Evolutionary conservation across 2,113 vertebrate genomes (phyloP).

Genomic region (Dipodomys merriami): DNA sequence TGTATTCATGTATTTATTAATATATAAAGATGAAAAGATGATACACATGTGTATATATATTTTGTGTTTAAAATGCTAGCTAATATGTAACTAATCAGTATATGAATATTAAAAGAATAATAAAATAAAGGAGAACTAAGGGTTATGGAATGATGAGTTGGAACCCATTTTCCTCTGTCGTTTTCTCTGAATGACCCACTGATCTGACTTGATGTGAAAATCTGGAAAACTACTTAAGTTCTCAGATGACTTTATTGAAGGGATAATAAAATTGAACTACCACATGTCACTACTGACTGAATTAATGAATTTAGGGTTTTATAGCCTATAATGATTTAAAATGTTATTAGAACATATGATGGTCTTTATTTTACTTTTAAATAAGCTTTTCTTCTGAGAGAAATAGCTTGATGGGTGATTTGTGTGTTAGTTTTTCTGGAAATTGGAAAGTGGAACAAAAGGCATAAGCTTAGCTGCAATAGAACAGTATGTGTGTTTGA

Average conservation of each 20-base stretch:
- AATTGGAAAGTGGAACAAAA: conserved; percentile 27
- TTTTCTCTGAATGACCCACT: neutral
- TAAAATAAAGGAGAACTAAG: neutral
- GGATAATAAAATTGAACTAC: conserved; percentile 9
- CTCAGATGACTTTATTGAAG: conserved; percentile 23
- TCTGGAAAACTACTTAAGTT: conserved; percentile 25
- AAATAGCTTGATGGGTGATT: conserved; percentile 40
- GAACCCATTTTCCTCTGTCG: neutral
- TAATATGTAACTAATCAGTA: neutral
- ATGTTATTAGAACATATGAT: conserved; percentile 20
- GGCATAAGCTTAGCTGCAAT: neutral
- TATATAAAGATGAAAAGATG: neutral
- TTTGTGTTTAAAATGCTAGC: neutral
- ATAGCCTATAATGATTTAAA: conserved; percentile 27
- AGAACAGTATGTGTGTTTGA: neutral
- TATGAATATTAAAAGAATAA: conserved; percentile 53
- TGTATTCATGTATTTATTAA: neutral
- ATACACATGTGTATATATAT: neutral
- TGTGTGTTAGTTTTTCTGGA: conserved; percentile 1
- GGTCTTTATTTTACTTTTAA: conserved; percentile 50
- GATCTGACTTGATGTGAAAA: conserved; percentile 20
- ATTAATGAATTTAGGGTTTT: neutral
- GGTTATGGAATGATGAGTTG: neutral
- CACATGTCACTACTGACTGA: neutral
- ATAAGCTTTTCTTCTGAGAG: conserved; percentile 37